Conservation (phyloP, 53 echinoderm and acorn worm species). For the Stichopus horrens region DNA sequence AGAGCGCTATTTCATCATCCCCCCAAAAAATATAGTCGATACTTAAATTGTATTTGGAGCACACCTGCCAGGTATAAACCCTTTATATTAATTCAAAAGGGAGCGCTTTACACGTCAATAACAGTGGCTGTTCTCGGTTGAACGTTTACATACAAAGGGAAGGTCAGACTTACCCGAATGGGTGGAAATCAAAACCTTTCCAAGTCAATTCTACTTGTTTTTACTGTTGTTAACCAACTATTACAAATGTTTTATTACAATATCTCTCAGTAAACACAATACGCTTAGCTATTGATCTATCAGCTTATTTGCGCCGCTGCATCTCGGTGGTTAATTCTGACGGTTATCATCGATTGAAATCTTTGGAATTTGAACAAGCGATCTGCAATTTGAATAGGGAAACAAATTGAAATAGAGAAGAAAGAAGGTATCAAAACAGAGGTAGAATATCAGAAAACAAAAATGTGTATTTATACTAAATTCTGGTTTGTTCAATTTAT, state of each 20-base stretch:
- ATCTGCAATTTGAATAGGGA: too few relatives aligned
- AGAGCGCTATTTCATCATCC: not conserved
- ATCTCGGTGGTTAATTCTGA: not conserved
- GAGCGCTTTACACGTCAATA: not conserved
- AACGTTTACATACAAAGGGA: conserved; percentile 1
- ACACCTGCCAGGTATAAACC: not conserved
- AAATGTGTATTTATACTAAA: too few relatives aligned
- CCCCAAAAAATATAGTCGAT: not conserved
- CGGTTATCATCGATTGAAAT: too few relatives aligned
- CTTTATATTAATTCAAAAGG: not conserved
- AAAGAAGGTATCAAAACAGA: too few relatives aligned
- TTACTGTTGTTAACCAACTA: not conserved
- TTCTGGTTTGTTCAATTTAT: too few relatives aligned
- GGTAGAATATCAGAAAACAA: too few relatives aligned
- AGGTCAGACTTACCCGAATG: not conserved
- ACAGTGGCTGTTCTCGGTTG: not conserved
- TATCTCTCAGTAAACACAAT: not conserved
- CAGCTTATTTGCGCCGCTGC: not conserved
- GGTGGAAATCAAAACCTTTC: not conserved
- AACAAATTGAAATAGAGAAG: too few relatives aligned
- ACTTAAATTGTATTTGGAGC: not conserved
- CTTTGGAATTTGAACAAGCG: too few relatives aligned
- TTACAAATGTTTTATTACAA: not conserved
- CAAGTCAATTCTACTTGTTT: not conserved
- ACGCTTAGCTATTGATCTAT: not conserved